phyloP scores from a whole-genome alignment of 2,888 invertebrate species.

The Dyspetes luteomarginatus region DNA sequence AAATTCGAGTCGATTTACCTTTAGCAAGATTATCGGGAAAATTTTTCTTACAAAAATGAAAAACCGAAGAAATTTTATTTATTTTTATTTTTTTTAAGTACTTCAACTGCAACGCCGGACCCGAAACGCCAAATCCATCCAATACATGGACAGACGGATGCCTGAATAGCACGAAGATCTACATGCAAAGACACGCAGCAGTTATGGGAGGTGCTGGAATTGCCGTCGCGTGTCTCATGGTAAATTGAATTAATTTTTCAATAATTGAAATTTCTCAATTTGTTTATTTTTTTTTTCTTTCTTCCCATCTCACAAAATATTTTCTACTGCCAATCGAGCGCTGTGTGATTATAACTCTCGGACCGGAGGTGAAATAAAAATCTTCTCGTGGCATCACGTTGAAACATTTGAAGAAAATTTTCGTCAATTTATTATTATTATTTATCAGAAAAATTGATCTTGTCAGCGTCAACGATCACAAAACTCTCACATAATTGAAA shows the following conservation, averaged over 20 bases:
- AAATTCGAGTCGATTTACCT: no score
- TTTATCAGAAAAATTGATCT: background rate
- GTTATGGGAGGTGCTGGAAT: constrained; percentile 93
- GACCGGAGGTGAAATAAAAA: background rate
- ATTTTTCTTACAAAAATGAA: background rate
- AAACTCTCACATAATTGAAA: constrained; percentile 14
- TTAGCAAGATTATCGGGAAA: constrained; percentile 8
- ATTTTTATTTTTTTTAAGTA: constrained; percentile 81
- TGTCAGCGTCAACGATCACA: constrained; percentile 15
- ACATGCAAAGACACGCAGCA: constrained; percentile 90
- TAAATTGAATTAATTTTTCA: constrained; percentile 82
- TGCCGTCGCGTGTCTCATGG: constrained; percentile 93
- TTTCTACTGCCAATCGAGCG: background rate
- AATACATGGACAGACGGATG: constrained; percentile 91
- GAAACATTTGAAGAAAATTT: background rate
- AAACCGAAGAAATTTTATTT: background rate
- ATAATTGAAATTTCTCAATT: background rate
- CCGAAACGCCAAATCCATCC: constrained; percentile 83
- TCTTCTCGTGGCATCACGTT: background rate
- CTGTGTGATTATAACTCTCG: background rate
- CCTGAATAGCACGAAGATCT: constrained; percentile 88
- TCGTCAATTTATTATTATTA: background rate
- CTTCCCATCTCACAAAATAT: background rate
- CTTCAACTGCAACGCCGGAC: constrained; percentile 75
- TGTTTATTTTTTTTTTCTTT: background rate